Evolutionary conservation across 1,140 invertebrate genomes (phyloP), one percentile per base, ranked within the genome.

Genomic region (Ditylenchus dipsaci): DNA sequence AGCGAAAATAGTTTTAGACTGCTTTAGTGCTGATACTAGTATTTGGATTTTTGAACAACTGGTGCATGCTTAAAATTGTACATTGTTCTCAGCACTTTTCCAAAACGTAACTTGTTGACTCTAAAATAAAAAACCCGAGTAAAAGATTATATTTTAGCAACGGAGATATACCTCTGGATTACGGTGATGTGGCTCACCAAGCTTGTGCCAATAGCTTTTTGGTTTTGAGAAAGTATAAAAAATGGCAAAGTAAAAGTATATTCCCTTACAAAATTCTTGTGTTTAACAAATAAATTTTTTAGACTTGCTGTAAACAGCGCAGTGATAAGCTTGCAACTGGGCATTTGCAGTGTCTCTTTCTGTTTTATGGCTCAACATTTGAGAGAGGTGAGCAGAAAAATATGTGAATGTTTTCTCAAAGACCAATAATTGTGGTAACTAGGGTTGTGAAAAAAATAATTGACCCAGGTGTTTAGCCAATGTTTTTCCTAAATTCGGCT

Each of bases 271-370:
- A 53, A 53, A 17, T 8, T n/a, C 43, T 77, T 27, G 62, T 60
- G 3, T 33, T 68, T 26, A 23, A 19, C 45, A 15, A 23, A 45
- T 29, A 67, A 49, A 67, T 27, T 42, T n/a, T 45, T 1, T 56
- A 53, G 49, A 15, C 15, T 21, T 7, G 49, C 15, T 53, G 49
- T 53, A 53, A 64, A 72, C 21, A 43, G 1, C 1, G 21, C 67
- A n/a, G 72, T 71, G 1, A 45, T 71, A 21, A 26, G 62, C 15
- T 33, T 78, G 23, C 76, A 78, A 61, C 29, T 78, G 13, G 77
- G 77, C 21, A 80, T 78, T 27, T 76, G 77, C 56, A 71, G 68
- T 57, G 73, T 80, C 42, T 79, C 71, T 60, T 77, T 75, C 57
- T 21, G 49, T 21, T 53, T 78, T 59, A 68, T 78, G 1, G 71